Percentiles rank a stretch among this genome's conserved stretches.
These are phyloP conservation scores for Amphibalanus amphitrite DNA, from an alignment of 1,140 invertebrate species.

Conservation along the genomic window DNA sequence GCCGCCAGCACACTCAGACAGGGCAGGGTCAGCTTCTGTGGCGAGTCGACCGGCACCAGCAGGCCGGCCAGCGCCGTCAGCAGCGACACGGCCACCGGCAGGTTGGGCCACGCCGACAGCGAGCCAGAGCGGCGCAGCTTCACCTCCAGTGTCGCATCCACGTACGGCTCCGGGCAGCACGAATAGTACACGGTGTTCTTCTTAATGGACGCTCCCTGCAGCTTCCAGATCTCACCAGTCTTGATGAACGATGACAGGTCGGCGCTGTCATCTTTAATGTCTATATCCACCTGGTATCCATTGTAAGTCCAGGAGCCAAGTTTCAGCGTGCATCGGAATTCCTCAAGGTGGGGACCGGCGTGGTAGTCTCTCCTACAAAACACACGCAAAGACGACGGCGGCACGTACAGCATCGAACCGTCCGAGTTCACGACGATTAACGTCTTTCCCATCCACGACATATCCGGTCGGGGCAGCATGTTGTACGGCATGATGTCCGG, in stretches of 20 bases:
- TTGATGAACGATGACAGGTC: not conserved
- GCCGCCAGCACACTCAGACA: not conserved
- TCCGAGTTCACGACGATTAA: not conserved
- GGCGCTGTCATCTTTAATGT: not conserved
- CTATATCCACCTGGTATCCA: not conserved
- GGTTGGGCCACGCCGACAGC: not conserved
- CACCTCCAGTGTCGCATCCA: not conserved
- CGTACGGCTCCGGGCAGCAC: not conserved
- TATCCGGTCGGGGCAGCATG: conserved; percentile 26
- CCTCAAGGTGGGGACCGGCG: not conserved
- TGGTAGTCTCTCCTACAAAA: not conserved
- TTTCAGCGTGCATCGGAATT: not conserved
- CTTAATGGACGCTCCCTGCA: not conserved
- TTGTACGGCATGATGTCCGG: conserved; percentile 98
- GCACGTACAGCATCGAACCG: not conserved
- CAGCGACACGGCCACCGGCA: not conserved
- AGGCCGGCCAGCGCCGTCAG: not conserved
- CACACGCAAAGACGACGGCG: not conserved
- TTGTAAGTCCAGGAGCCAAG: not conserved
- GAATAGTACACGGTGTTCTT: not conserved
- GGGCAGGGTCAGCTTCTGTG: not conserved
- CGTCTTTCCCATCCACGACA: not conserved
- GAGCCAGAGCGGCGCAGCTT: not conserved
- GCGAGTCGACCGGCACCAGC: not conserved
- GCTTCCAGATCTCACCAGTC: not conserved